Evolutionary conservation across 1,140 invertebrate genomes (phyloP).

Genomic region (Drosophila jambulina): DNA sequence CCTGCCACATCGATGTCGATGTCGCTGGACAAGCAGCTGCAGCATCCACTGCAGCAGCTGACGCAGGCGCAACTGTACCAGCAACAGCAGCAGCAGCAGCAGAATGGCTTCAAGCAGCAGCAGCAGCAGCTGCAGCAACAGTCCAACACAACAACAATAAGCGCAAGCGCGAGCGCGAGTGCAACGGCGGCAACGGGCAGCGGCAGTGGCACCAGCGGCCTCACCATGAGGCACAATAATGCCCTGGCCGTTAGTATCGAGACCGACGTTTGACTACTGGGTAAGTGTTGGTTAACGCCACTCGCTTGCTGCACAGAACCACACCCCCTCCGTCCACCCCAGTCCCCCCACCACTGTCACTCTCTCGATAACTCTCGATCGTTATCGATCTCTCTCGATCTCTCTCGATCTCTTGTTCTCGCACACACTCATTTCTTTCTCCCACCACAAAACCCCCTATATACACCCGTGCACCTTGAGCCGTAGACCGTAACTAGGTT

Average conservation of each 20-base stretch:
- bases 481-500: slow-evolving; percentile 33
- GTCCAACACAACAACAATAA: slow-evolving; percentile 64
- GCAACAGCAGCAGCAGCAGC: slow-evolving; percentile 40
- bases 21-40: slow-evolving; percentile 54
- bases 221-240: slow-evolving; percentile 93
- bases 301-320: slow-evolving; percentile 32
- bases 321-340: slow-evolving; percentile 1
- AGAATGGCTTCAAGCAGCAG: slow-evolving; percentile 68
- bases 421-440: slow-evolving; percentile 11
- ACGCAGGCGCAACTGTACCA: slow-evolving; percentile 55
- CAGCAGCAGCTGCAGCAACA: slow-evolving; percentile 50
- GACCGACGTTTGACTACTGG: slow-evolving; percentile 98
- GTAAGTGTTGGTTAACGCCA: slow-evolving; percentile 86
- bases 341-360: slow-evolving; percentile 3
- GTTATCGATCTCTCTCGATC: slow-evolving; percentile 18
- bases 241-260: slow-evolving; percentile 93
- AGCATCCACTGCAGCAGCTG: slow-evolving; percentile 45
- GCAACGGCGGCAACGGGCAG: slow-evolving; percentile 72
- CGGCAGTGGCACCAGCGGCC: slow-evolving; percentile 91
- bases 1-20: slow-evolving; percentile 47
- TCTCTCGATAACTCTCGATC: slow-evolving; percentile 3
- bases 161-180: slow-evolving; percentile 41
- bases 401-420: slow-evolving; percentile 20
- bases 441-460: background rate
- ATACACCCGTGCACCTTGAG: slow-evolving; percentile 32